These are phyloP conservation scores for Oophaga sylvatica DNA, from an alignment of 2,797 vertebrate genomes.

Conservation along the genomic window DNA sequence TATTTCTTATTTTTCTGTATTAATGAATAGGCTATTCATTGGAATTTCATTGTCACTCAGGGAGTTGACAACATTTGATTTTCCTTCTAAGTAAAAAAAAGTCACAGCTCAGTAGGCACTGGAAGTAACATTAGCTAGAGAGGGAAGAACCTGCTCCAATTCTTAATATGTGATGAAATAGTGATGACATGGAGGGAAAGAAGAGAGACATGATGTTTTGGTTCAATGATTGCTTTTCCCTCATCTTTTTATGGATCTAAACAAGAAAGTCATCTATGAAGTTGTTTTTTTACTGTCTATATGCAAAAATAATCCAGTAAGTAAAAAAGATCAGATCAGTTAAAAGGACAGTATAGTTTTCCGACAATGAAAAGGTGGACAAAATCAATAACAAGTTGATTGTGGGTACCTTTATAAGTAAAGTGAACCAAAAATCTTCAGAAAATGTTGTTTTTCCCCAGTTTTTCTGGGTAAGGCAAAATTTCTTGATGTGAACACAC, in stretches of 20 bases:
- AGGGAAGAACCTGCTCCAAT: slow-evolving; percentile 20
- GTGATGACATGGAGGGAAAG: slow-evolving; percentile 59
- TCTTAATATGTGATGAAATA: slow-evolving; percentile 61
- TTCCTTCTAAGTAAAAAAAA: slow-evolving; percentile 59
- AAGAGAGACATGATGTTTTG: slow-evolving; percentile 43
- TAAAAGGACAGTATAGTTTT: neutral
- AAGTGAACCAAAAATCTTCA: no score
- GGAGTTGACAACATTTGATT: slow-evolving; percentile 59
- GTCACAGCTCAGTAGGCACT: slow-evolving; percentile 60
- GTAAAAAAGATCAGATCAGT: neutral
- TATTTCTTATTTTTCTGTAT: slow-evolving; percentile 52
- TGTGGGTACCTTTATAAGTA: no score
- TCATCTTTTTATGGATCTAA: slow-evolving; percentile 9
- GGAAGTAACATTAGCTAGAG: slow-evolving; percentile 55
- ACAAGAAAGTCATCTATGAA: slow-evolving; percentile 8
- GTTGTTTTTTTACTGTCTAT: neutral
- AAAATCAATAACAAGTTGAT: no score
- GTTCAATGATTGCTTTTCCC: slow-evolving; percentile 33
- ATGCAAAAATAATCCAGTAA: neutral
- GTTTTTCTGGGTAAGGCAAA: no score
- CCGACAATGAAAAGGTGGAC: neutral
- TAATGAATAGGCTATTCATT: slow-evolving; percentile 60
- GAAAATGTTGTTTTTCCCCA: no score
- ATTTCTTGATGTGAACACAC: no score
- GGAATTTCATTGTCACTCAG: slow-evolving; percentile 43